A percentile compares a stretch with the other conserved stretches of the same genome.
These are phyloP conservation scores for Agonopterix subpropinquella DNA, from an alignment of 2,888 invertebrate species.

Conservation along the genomic window DNA sequence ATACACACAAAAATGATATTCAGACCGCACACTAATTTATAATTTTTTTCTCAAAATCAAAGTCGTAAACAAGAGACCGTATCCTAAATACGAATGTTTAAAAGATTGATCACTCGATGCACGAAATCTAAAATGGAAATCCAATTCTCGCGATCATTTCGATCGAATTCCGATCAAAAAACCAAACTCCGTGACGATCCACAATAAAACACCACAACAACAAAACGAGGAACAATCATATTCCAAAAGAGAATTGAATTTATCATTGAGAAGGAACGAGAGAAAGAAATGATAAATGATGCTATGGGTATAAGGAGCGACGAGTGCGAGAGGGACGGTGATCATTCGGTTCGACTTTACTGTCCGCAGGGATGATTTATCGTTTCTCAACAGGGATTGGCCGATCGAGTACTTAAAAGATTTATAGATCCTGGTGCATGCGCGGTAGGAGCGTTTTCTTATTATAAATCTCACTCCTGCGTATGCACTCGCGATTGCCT, in stretches of 20 bases:
- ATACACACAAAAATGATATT: background rate
- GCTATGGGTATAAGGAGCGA: conserved; percentile 32
- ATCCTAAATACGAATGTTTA: conserved; percentile 21
- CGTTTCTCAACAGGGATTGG: conserved; percentile 74
- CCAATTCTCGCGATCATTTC: conserved; percentile 72
- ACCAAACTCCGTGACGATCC: conserved; percentile 67
- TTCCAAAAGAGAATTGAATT: conserved; percentile 74
- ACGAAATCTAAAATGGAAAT: conserved; percentile 68
- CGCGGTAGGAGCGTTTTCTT: conserved; percentile 74
- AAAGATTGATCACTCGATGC: conserved; percentile 60
- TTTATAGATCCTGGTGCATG: conserved; percentile 72
- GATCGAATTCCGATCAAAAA: conserved; percentile 70
- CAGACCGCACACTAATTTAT: background rate
- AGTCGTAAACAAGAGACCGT: conserved; percentile 22
- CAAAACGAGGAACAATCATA: conserved; percentile 74
- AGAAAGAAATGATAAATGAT: conserved; percentile 72
- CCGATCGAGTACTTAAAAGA: conserved; percentile 70
- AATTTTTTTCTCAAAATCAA: conserved; percentile 2
- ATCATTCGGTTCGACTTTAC: conserved; percentile 54
- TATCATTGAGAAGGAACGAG: conserved; percentile 71
- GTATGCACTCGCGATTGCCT: conserved; percentile 61
- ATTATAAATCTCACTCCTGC: conserved; percentile 74
- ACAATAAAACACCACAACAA: conserved; percentile 71
- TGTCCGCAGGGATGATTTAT: conserved; percentile 71
- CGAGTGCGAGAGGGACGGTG: conserved; percentile 55